phyloP scores from a whole-genome alignment of 2,888 invertebrate species.

The Gandaritis pyraliata region DNA sequence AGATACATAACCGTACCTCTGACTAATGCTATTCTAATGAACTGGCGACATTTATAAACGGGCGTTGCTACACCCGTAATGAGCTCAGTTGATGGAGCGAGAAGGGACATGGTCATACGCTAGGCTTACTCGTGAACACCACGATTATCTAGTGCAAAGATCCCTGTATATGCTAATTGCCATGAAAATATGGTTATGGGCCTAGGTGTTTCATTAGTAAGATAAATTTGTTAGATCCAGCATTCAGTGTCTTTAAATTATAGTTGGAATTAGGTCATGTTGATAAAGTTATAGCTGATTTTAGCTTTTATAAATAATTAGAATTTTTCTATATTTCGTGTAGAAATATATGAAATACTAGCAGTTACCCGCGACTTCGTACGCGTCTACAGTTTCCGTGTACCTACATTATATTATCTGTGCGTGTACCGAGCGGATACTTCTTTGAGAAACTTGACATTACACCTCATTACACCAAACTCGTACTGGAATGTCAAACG shows the following conservation, averaged over 20 bases:
- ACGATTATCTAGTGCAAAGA: slow-evolving; percentile 14
- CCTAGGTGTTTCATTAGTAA: not conserved
- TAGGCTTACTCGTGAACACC: slow-evolving; percentile 7
- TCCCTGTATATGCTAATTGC: slow-evolving; percentile 12
- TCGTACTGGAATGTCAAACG: too few species aligned
- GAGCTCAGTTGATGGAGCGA: slow-evolving; percentile 38
- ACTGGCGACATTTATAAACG: slow-evolving; percentile 67
- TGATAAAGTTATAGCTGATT: too few species aligned
- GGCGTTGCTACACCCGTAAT: slow-evolving; percentile 42
- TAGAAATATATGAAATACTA: too few species aligned
- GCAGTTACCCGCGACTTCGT: too few species aligned
- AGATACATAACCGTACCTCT: slow-evolving; percentile 40
- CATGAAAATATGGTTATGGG: slow-evolving; percentile 16
- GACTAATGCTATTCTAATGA: slow-evolving; percentile 77
- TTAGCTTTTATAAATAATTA: too few species aligned
- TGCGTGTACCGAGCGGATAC: too few species aligned
- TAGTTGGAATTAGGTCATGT: slow-evolving; percentile 3
- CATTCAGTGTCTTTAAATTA: slow-evolving; percentile 4
- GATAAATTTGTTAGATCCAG: slow-evolving; percentile 2
- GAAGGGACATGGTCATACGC: slow-evolving; percentile 18
- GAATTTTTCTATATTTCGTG: too few species aligned
- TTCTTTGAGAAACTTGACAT: too few species aligned
- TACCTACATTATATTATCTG: too few species aligned
- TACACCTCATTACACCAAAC: too few species aligned
- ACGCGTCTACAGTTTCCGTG: too few species aligned